These are phyloP conservation scores for Colossoma macropomum DNA, from an alignment of 2,113 vertebrate species.

Conservation along the genomic window DNA sequence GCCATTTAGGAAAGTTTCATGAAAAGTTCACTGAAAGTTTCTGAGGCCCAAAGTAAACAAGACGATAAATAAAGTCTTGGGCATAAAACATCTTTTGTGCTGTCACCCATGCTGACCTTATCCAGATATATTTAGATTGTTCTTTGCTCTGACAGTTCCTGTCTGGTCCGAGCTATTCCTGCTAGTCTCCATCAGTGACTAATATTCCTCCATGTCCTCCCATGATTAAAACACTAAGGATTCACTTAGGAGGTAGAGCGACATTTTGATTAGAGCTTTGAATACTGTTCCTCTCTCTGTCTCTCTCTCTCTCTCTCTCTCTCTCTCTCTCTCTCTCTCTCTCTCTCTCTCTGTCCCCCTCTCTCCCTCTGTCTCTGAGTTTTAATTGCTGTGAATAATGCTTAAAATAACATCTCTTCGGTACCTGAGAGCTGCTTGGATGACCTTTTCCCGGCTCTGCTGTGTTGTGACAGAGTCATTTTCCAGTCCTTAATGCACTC, in stretches of 20 bases:
- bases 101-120: neutral
- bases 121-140: constrained; percentile 5
- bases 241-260: constrained; percentile 16
- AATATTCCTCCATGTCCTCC: constrained; percentile 37
- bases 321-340: neutral
- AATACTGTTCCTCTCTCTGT: constrained; percentile 20
- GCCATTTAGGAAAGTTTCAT: neutral
- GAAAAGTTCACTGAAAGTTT: neutral
- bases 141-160: constrained; percentile 25
- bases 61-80: neutral
- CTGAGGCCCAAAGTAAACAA: neutral
- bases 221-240: constrained; percentile 20
- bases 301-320: constrained; percentile 2
- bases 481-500: constrained; percentile 52
- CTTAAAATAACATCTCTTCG: constrained; percentile 58
- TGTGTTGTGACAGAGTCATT: constrained; percentile 58
- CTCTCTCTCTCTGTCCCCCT: neutral
- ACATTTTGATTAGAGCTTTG: constrained; percentile 55
- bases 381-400: constrained; percentile 64
- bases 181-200: constrained; percentile 23
- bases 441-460: constrained; percentile 66
- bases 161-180: neutral
- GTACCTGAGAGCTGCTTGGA: constrained; percentile 46
- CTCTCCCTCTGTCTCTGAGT: constrained; percentile 9
- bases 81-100: neutral